Conservation (phyloP, 2,888 invertebrate genomes). For the Hyles lineata region DNA sequence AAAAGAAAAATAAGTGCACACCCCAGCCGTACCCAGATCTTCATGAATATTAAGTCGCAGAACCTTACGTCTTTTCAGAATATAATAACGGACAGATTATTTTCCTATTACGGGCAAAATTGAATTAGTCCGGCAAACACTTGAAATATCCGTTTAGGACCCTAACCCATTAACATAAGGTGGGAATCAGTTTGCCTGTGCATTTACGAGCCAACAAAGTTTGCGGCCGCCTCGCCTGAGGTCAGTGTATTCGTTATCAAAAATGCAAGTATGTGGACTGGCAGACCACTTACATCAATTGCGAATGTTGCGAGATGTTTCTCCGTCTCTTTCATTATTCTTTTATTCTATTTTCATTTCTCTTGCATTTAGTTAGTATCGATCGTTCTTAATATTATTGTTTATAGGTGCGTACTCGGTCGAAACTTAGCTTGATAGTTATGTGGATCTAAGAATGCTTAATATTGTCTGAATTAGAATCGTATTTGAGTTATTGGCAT, state of each 20-base stretch:
- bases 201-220: background rate
- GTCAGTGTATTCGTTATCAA: conserved; percentile 47
- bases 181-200: conserved; percentile 33
- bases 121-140: conserved; percentile 15
- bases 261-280: conserved; percentile 63
- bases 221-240: conserved; percentile 9
- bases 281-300: conserved; percentile 65
- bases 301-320: conserved; percentile 45
- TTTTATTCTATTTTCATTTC: too few relatives aligned
- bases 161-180: conserved; percentile 36
- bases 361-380: background rate
- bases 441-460: too few relatives aligned
- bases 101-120: conserved; percentile 46
- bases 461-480: too few relatives aligned
- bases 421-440: background rate
- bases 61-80: conserved; percentile 35
- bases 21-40: background rate
- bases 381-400: background rate
- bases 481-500: too few relatives aligned
- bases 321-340: background rate
- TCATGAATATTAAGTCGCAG: background rate
- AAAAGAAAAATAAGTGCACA: background rate
- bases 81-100: conserved; percentile 48
- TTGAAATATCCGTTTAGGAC: background rate
- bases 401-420: background rate